phyloP scores from a whole-genome alignment of 2,888 invertebrate species.

The Oscheius onirici region DNA sequence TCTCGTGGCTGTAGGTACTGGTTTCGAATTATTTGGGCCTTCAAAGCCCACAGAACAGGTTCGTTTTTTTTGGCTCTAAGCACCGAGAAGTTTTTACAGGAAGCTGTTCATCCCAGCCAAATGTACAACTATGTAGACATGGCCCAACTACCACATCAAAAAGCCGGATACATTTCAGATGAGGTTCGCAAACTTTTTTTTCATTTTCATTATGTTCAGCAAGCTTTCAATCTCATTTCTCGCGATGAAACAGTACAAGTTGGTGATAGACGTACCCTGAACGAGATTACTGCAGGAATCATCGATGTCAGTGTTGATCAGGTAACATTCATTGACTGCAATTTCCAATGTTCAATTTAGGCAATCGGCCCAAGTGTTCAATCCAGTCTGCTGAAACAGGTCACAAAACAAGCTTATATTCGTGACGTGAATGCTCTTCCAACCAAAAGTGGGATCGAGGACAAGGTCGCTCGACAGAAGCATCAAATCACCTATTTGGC shows the following conservation, averaged over 20 bases:
- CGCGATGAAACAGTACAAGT: constrained; percentile 58
- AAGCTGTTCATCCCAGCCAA: too few relatives aligned
- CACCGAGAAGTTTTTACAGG: too few relatives aligned
- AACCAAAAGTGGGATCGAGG: constrained; percentile 37
- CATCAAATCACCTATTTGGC: constrained; percentile 71
- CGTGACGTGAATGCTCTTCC: constrained; percentile 44
- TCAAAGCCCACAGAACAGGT: too few relatives aligned
- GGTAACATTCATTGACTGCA: constrained; percentile 26
- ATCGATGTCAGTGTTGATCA: constrained; percentile 67
- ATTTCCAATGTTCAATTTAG: constrained; percentile 29
- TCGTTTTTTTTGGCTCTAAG: too few relatives aligned
- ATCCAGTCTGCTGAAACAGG: constrained; percentile 60
- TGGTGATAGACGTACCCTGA: constrained; percentile 52
- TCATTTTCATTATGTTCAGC: too few relatives aligned
- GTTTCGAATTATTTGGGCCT: too few relatives aligned
- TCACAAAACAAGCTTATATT: constrained; percentile 51
- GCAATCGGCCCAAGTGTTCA: constrained; percentile 66
- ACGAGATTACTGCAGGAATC: constrained; percentile 59
- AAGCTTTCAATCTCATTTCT: constrained; percentile 49
- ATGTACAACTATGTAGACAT: too few relatives aligned
- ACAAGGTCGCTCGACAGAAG: constrained; percentile 65
- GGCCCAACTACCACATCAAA: too few relatives aligned
- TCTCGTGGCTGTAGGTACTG: too few relatives aligned
- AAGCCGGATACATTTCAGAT: too few relatives aligned
- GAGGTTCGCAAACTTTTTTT: too few relatives aligned